A percentile compares a stretch with the other conserved stretches of the same genome.
These are phyloP conservation scores for Cataglyphis altisquamis DNA, from an alignment of 2,888 invertebrate species.

Conservation along the genomic window DNA sequence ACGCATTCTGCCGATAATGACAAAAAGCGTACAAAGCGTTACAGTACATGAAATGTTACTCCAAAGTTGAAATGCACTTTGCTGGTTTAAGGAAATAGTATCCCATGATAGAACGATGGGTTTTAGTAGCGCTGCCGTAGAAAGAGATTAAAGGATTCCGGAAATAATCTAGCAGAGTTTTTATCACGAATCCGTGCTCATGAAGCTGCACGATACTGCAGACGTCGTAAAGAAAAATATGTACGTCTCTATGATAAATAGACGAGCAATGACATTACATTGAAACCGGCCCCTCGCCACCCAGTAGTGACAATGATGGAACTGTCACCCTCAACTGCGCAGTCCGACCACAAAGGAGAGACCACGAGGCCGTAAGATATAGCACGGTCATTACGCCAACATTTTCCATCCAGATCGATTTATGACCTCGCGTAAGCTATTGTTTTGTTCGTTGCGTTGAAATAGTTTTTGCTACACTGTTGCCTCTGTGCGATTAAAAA, in stretches of 20 bases:
- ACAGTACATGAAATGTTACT: constrained; percentile 51
- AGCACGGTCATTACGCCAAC: constrained; percentile 69
- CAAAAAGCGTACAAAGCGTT: constrained; percentile 34
- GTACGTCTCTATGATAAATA: constrained; percentile 71
- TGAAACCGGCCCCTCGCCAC: constrained; percentile 58
- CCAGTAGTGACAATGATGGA: constrained; percentile 72
- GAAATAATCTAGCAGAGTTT: constrained; percentile 51
- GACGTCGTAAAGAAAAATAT: constrained; percentile 63
- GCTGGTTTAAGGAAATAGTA: constrained; percentile 46
- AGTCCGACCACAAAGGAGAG: constrained; percentile 54
- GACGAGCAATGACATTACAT: constrained; percentile 68
- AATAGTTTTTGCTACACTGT: constrained; percentile 22
- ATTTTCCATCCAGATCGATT: constrained; percentile 73
- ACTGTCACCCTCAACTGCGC: constrained; percentile 60
- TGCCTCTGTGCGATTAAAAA: constrained; percentile 16
- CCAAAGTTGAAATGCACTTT: constrained; percentile 36
- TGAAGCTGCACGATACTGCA: constrained; percentile 55
- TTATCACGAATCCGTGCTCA: constrained; percentile 45
- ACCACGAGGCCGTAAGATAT: constrained; percentile 68
- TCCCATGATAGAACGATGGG: constrained; percentile 38
- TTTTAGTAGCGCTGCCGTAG: constrained; percentile 45
- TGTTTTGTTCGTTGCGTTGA: constrained; percentile 47
- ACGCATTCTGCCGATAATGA: constrained; percentile 29
- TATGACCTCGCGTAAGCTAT: constrained; percentile 51
- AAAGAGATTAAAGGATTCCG: constrained; percentile 56